Base-by-base conservation (phyloP, 2,888 invertebrate species). In the Apamea epomidion region DNA sequence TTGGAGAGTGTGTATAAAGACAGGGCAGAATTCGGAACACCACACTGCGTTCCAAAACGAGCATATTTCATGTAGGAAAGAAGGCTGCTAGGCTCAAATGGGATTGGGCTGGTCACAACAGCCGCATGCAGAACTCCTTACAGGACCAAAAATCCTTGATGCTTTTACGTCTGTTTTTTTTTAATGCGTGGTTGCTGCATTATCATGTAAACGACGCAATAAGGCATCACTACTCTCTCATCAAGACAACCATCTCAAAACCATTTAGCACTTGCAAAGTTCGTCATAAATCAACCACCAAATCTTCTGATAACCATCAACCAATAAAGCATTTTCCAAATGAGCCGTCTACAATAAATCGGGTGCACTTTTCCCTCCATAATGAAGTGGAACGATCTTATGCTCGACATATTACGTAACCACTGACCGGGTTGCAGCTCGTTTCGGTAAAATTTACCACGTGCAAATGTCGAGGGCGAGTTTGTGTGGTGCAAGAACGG, bases 391-490 rank as follows among this genome's bases (percentile, higher is more conserved):
- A 93, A 94, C 93, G 94, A 94, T 95, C 93, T 91, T 91, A 91
- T 88, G 90, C 81, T 85, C 88, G 92, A 91, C 91, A 91, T 91
- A 91, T 96, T 96, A 91, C 92, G 92, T 89, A 95, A 96, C 89
- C 71, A 74, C 37, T 90, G 92, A 90, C 91, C 92, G 91, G 87
- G 90, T 91, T 90, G 84, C 91, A 90, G 92, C 92, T 92, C 88
- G 91, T 93, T 94, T 94, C 91, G 94, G 92, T 92, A 93, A 93
- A 94, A 92, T 92, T 92, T 90, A 92, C 92, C 92, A 91, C 84
- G 90, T 84, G 90, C 90, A 96, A 96, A 96, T 96, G 96, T 96
- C 93, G 93, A 90, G 91, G 89, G 88, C 90, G 89, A 91, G 88
- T 80, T 71, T 75, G 74, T 83, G 68, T 80, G 87, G 82, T 81